Base-by-base conservation (phyloP, 2,888 invertebrate species). In the Oasisia sp. region DNA sequence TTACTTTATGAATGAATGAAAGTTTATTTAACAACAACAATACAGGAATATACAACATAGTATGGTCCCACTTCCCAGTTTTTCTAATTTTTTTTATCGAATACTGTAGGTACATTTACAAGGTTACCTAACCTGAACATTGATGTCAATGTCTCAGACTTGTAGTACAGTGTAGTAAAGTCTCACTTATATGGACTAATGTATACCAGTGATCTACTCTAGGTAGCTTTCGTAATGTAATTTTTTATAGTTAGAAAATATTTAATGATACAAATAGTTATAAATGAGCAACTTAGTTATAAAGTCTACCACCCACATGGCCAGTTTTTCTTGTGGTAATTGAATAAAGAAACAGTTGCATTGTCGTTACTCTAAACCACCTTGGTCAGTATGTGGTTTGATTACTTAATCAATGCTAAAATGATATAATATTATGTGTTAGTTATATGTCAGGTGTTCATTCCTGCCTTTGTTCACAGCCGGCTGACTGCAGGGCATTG, bases 401-500 rank as follows among this genome's bases (percentile, higher is more conserved):
- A 74, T 74, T 74, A 27, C 74, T 74, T 74, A 27, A 58, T 58
- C 58, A 58, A 74, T 74, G 74, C 74, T 19, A 74, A 74, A 74
- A 2, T 74, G 74, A 74, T 74, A 27, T n/a, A n/a, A n/a, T n/a
- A n/a, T n/a, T 19, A 19, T 19, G 58, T 58, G 58, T 58, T 19
- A 19, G 58, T 58, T 58, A 58, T 74, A 27, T 27, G 27, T 27
- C 14, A 4, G 74, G 74, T 74, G 74, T 92, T 14, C 32, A 91
- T 9, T 93, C 19, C 32, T 90, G n/a, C 12, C 12, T 45, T 14
- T 32, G 90, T 91, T 94, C 95, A 89, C 94, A 96, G 96, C 96
- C 96, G 94, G 97, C 97, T 93, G 98, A 98, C 97, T 98, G 98
- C 96, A 97, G 97, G 95, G 97, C 97, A 94, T 97, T 98, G 92